A percentile compares a stretch with the other conserved stretches of the same genome.
Conservation (phyloP, 2,797 vertebrate genomes). For the Coracias cyanogaster region DNA sequence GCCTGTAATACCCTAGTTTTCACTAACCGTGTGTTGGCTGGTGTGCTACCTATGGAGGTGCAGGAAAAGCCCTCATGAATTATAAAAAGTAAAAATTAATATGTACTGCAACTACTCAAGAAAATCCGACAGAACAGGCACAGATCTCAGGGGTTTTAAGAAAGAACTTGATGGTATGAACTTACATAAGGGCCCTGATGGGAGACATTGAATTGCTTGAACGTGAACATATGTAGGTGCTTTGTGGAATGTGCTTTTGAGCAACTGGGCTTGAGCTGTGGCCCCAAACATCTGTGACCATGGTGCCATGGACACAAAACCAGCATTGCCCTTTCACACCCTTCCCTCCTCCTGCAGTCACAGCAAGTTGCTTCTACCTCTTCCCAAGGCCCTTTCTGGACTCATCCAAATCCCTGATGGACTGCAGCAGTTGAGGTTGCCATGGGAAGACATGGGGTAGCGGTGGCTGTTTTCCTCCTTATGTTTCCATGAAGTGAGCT, state of each 20-base stretch:
- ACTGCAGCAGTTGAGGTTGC: not conserved
- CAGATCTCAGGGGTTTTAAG: not conserved
- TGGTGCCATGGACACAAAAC: not conserved
- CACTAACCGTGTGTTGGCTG: not conserved
- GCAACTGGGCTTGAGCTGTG: not conserved
- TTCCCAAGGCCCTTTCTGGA: not conserved
- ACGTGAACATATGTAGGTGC: not conserved
- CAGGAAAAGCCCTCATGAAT: not conserved
- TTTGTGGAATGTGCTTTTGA: not conserved
- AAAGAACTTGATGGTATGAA: not conserved
- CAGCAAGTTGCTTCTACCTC: not conserved
- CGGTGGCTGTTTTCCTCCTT: not conserved
- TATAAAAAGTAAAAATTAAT: not conserved
- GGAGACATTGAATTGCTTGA: not conserved
- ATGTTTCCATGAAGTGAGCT: not conserved
- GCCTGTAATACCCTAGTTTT: not conserved
- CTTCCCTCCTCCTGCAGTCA: not conserved
- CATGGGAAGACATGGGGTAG: not conserved
- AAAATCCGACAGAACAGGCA: not conserved
- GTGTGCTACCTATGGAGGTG: not conserved
- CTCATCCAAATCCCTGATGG: too few relatives aligned
- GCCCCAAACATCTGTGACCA: not conserved
- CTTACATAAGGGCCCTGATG: not conserved
- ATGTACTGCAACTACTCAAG: not conserved
- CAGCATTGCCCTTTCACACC: fast-evolving